Conservation (phyloP, 2,888 invertebrate genomes). For the Onthophagus sagittarius region DNA sequence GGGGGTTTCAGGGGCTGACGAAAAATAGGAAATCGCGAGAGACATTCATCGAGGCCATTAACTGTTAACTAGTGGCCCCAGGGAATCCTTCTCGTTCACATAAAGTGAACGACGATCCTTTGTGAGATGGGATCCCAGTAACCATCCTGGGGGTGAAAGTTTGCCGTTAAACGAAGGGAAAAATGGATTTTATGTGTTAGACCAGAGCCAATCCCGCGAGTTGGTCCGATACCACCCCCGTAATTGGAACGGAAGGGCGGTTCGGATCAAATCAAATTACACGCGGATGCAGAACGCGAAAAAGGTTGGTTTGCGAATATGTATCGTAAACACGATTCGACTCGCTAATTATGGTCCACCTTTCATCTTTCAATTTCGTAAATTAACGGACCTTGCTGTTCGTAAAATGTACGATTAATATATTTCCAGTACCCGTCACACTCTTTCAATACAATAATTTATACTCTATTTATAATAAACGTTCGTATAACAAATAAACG, state of each 20-base stretch:
- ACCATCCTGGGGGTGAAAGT: neutral
- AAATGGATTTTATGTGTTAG: neutral
- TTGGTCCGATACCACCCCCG: neutral
- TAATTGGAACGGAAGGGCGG: neutral
- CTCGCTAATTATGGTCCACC: neutral
- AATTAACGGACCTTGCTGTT: neutral
- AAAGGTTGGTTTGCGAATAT: neutral
- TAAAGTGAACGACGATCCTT: neutral
- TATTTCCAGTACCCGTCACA: neutral
- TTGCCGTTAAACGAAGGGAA: neutral
- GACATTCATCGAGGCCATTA: neutral
- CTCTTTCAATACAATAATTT: neutral
- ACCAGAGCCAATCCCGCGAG: neutral
- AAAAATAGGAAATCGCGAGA: neutral
- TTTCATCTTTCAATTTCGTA: neutral
- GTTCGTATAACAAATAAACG: neutral
- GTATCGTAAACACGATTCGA: neutral
- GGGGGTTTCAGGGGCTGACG: neutral
- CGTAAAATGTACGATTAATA: neutral
- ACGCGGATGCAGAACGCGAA: neutral
- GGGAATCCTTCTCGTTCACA: neutral
- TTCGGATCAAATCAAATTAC: neutral
- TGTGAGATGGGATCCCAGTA: neutral
- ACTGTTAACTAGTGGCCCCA: neutral
- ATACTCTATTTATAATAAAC: neutral